phyloP scores from a whole-genome alignment of 1,140 invertebrate species.

The Neotoxoptera formosana region DNA sequence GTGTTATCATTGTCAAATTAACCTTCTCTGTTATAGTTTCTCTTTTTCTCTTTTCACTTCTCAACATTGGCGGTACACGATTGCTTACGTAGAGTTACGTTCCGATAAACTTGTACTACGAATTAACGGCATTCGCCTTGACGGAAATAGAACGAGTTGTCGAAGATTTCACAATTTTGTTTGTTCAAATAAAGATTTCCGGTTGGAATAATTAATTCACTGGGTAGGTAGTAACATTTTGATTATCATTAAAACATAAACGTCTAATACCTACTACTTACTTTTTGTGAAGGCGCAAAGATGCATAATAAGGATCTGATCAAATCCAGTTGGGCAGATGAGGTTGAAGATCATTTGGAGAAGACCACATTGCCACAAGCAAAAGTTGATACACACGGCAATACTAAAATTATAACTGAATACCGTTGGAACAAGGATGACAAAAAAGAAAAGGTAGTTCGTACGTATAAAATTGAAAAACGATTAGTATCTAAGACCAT shows the following conservation, averaged over 20 bases:
- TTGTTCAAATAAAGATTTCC: background rate
- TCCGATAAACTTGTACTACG: background rate
- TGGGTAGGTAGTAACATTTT: background rate
- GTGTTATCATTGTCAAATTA: background rate
- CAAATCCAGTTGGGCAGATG: constrained; percentile 87
- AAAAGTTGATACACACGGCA: constrained; percentile 84
- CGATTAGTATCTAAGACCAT: constrained; percentile 91
- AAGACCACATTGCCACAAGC: constrained; percentile 79
- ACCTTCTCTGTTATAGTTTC: background rate
- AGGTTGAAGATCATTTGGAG: constrained; percentile 77
- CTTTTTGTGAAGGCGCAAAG: background rate
- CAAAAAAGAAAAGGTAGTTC: constrained; percentile 83
- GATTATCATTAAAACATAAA: constrained; percentile 11
- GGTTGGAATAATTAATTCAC: background rate
- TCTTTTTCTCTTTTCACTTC: too few species aligned
- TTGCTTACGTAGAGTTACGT: background rate
- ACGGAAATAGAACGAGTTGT: too few species aligned
- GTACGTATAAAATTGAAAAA: constrained; percentile 91
- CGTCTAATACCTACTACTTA: background rate
- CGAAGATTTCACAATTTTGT: background rate
- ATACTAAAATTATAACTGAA: constrained; percentile 88
- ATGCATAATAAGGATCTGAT: constrained; percentile 50
- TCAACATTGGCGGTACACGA: background rate
- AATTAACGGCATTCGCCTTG: background rate
- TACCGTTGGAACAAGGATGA: constrained; percentile 91